These are phyloP conservation scores for Chiridota heheva DNA, from an alignment of 35 echinoderm and acorn worm genomes.

Conservation along the genomic window DNA sequence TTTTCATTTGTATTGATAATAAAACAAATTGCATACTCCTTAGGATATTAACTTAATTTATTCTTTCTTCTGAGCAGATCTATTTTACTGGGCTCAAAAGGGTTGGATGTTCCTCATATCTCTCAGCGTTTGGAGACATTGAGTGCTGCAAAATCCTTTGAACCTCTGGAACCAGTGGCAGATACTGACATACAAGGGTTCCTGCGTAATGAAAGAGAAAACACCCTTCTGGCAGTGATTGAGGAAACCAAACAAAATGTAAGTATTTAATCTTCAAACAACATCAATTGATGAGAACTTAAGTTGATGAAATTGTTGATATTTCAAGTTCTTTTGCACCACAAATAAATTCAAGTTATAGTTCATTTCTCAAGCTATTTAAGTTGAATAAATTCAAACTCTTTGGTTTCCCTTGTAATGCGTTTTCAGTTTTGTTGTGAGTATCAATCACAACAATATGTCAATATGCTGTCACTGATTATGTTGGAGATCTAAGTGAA, in stretches of 20 bases:
- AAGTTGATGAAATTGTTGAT: no score
- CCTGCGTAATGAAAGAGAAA: slow-evolving; percentile 95
- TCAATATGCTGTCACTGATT: no score
- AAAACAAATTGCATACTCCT: background rate
- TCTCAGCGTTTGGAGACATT: slow-evolving; percentile 87
- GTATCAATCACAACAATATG: no score
- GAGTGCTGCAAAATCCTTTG: slow-evolving; percentile 88
- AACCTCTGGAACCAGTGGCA: slow-evolving; percentile 88
- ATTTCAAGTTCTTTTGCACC: no score
- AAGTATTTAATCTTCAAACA: slow-evolving; percentile 29
- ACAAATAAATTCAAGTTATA: no score
- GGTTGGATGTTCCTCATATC: slow-evolving; percentile 91
- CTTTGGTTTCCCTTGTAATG: no score
- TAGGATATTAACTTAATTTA: background rate
- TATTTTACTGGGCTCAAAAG: slow-evolving; percentile 88
- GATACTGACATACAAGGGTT: slow-evolving; percentile 98
- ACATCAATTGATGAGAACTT: no score
- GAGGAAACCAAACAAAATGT: slow-evolving; percentile 97
- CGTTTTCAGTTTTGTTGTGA: no score
- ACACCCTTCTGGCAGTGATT: slow-evolving; percentile 87
- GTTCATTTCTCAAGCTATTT: no score
- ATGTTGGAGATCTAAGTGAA: no score
- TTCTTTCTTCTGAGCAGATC: slow-evolving; percentile 40
- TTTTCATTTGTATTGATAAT: background rate
- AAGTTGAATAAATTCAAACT: no score